These are phyloP conservation scores for Drosophila subpulchrella DNA, from an alignment of 1,140 invertebrate genomes.

Conservation along the genomic window DNA sequence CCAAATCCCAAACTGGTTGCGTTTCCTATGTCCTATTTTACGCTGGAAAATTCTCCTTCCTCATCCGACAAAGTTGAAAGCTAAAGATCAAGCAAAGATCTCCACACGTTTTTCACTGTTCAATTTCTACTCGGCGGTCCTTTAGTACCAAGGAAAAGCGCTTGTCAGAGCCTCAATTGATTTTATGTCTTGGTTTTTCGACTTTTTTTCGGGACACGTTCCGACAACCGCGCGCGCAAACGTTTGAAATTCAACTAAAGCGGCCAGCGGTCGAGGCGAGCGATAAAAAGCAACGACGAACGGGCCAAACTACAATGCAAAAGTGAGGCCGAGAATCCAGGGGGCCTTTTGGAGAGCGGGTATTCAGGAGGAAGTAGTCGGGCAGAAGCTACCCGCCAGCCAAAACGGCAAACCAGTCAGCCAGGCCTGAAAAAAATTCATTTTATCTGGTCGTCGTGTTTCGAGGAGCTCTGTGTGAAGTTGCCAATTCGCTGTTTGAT, in stretches of 20 bases:
- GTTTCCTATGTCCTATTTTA: conserved; percentile 37
- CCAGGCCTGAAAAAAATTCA: conserved; percentile 41
- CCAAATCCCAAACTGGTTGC: background rate
- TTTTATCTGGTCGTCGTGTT: conserved; percentile 29
- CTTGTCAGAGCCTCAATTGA: conserved; percentile 16
- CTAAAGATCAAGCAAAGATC: conserved; percentile 20
- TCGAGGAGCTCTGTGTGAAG: conserved; percentile 32
- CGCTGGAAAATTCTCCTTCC: conserved; percentile 2
- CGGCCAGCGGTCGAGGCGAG: conserved; percentile 47
- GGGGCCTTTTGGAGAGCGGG: background rate
- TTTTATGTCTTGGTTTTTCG: conserved; percentile 14
- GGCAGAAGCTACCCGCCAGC: conserved; percentile 74
- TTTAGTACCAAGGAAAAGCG: conserved; percentile 9
- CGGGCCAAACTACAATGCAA: conserved; percentile 30
- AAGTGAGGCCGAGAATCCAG: conserved; percentile 16
- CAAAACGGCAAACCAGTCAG: conserved; percentile 66
- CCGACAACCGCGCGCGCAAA: conserved; percentile 70
- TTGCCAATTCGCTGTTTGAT: conserved; percentile 66
- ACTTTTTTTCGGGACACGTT: conserved; percentile 22
- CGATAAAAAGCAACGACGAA: conserved; percentile 70
- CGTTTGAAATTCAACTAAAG: conserved; percentile 81
- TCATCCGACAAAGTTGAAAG: conserved; percentile 10
- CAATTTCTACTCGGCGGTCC: conserved; percentile 1
- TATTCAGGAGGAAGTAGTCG: conserved; percentile 26
- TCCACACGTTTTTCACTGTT: conserved; percentile 44